Evolutionary conservation across 2,888 invertebrate genomes (phyloP), one percentile per base, ranked within the genome.

Genomic region (Lasioglossum leucozonium): DNA sequence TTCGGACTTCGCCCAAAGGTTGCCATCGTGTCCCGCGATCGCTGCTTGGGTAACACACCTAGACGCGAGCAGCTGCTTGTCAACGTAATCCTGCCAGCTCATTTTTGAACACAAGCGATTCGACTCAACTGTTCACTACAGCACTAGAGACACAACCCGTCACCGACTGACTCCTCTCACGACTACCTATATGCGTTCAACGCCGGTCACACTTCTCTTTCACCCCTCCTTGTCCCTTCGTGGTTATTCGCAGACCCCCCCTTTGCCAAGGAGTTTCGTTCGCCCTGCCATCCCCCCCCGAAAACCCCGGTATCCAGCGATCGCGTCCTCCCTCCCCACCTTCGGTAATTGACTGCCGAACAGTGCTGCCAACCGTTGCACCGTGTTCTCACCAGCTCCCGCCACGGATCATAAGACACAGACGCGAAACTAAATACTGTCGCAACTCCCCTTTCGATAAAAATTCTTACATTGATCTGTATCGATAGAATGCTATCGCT

Each of bases 51-150:
- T 97, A 95, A 98, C 98, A 97, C 98, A 98, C 96, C 97, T 97
- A 96, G 98, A 98, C 95, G 98, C 98, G 96, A 98, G 97, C 96
- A 98, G 97, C 96, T 98, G 98, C 97, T 98, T 98, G 96, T 98
- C 98, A 96, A 98, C 98, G 97, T 98, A 98, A 97, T 98, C 98
- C 97, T 98, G 98, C 98, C 98, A 98, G 97, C 98, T 98, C 98
- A 98, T 98, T 90, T 93, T 92, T 91, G 85, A 90, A 91, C 91
- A 90, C 90, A 90, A 88, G 86, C 81, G 83, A 81, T 84, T 79
- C 88, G 89, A 91, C 88, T 88, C 86, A 88, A 93, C 91, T 89
- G 87, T 91, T 92, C 92, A 90, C 92, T 92, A 93, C 92, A 91
- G 90, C 94, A 92, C 91, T 91, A 92, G 88, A 91, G 90, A 92